These are phyloP conservation scores for Poecile atricapillus DNA, from an alignment of 2,113 vertebrate species.

Conservation along the genomic window DNA sequence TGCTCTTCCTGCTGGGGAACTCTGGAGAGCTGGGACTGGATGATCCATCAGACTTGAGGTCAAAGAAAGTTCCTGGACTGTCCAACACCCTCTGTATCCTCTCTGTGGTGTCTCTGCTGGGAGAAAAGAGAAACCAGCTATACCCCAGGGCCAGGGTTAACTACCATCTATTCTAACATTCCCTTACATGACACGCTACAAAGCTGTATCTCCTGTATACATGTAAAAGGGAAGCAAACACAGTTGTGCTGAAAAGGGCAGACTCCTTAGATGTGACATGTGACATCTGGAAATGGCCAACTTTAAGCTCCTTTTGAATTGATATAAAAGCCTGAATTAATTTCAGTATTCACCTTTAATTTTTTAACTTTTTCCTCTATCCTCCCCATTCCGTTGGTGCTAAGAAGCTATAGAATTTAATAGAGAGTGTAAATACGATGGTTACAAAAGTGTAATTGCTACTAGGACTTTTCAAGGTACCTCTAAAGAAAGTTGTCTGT, in stretches of 20 bases:
- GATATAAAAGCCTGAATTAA: neutral
- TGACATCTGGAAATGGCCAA: neutral
- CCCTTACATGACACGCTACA: neutral
- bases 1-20: conserved; percentile 65
- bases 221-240: neutral
- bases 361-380: neutral
- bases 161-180: neutral
- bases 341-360: neutral
- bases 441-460: neutral
- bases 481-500: neutral
- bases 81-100: conserved; percentile 62
- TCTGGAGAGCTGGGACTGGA: conserved; percentile 69
- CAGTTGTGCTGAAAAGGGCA: neutral
- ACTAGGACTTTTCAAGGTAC: neutral
- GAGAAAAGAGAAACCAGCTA: neutral
- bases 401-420: neutral
- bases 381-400: neutral
- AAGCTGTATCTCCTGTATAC: neutral
- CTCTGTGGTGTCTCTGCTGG: conserved; percentile 31
- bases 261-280: neutral
- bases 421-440: neutral
- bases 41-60: conserved; percentile 65
- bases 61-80: conserved; percentile 56
- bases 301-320: neutral
- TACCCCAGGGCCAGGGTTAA: neutral